Evolutionary conservation across 1,140 invertebrate species (phyloP), one percentile per base, ranked within the genome.

Genomic region (Ruditapes philippinarum): DNA sequence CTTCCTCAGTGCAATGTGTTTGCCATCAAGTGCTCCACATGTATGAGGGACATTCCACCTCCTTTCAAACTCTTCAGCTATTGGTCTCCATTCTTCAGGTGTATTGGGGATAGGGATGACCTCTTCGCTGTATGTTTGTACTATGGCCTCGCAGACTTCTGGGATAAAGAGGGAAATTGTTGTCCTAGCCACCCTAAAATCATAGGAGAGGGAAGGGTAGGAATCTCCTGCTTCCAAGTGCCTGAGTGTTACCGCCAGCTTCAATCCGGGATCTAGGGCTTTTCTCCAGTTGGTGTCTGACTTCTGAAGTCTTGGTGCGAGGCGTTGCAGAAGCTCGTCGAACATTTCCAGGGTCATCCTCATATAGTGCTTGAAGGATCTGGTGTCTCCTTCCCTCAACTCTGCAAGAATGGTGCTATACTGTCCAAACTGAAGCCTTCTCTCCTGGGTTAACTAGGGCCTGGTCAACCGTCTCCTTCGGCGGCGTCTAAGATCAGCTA

Each of bases 311-410:
- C 51, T 45, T 22, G 51, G 80, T 14, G 80, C 38, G 80, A 40
- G 12, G 51, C 80, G 33, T 74, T 74, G 70, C 57, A 76, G 19
- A 9, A 89, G 88, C 68, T 85, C 51, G 33, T 90, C 83, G 45
- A 90, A 90, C 84, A 87, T 90, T 28, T 62, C 89, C n/a, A 84
- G 84, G 54, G 83, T 78, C 83, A 90, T 90, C 33, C 89, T 17
- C 89, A 90, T 79, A 74, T 65, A 90, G 84, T 90, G 80, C 40
- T 81, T 76, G 89, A 90, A 90, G 62, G 89, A 79, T 14, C 33
- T 57, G n/a, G 25, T 31, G 87, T 89, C 87, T 62, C 62, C 86
- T 25, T 83, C 45, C 22, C 87, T 19, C n/a, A 88, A 57, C 45
- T 88, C 86, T 25, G 40, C 86, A 38, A 88, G 38, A 78, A 78